Percentiles rank a stretch among this genome's conserved stretches.
These are phyloP conservation scores for Polyommatus iphigenia DNA, from an alignment of 2,888 invertebrate genomes.

Conservation along the genomic window DNA sequence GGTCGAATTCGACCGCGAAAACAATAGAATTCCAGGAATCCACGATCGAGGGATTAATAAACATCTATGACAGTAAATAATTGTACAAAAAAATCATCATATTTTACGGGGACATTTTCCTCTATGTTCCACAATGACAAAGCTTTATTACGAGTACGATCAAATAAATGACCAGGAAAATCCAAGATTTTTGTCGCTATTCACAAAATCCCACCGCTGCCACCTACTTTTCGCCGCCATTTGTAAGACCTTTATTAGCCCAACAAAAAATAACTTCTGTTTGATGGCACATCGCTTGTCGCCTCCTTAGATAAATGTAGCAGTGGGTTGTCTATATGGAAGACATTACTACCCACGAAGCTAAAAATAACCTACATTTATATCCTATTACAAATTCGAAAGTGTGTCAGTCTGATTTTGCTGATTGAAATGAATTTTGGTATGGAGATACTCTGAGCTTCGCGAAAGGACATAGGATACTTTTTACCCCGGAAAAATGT, in stretches of 20 bases:
- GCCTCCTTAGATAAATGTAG: not conserved
- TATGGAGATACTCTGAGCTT: no score
- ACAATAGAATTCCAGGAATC: no score
- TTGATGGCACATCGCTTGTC: not conserved
- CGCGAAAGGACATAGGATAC: no score
- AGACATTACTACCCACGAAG: no score
- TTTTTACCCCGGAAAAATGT: no score
- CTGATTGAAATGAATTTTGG: no score
- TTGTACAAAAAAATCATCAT: not conserved
- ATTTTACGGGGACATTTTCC: not conserved
- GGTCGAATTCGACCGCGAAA: no score
- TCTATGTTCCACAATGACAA: not conserved
- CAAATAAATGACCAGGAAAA: not conserved
- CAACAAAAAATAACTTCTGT: not conserved
- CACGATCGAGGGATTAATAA: no score
- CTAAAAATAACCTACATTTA: no score
- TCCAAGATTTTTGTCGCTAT: not conserved
- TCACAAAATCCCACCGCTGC: not conserved
- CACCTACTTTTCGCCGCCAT: not conserved
- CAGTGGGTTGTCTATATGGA: not conserved
- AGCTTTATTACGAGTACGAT: not conserved
- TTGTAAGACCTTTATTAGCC: not conserved
- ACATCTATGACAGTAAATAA: not conserved
- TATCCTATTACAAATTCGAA: no score
- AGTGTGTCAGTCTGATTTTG: no score